Evolutionary conservation across 2,797 vertebrate species (phyloP), one percentile per base, ranked within the genome.

Genomic region (Sebastes itinus): DNA sequence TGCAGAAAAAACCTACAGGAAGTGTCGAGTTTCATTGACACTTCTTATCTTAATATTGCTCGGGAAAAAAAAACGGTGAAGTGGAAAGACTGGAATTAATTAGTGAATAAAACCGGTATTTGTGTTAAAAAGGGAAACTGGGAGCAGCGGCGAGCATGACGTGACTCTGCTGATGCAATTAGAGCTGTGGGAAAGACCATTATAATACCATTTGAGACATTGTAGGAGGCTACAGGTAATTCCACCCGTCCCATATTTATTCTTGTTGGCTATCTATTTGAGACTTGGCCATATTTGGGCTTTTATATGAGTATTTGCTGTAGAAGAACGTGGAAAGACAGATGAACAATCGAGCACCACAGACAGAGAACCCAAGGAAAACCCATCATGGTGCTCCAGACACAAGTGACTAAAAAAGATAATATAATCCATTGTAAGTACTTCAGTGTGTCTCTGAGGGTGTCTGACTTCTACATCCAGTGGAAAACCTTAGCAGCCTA

Each of bases 361-460:
- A 14, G 42, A 30, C 61, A 23, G n/a, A 63, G 65, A 60, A 60
- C 27, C 49, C 11, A 30, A 63, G 32, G 2, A 59, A 59, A 63
- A 27, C 9, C 42, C n/a, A 42, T 20, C 23, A 13, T 1, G 2
- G 25, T 3, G 35, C 30, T 62, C 23, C 20, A 38, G 54, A 59
- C 35, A 38, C 35, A 65, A 55, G 23, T 69, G 35, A 38, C 62
- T 23, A 49, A 49, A 64, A 42, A 30, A 80, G 32, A 46, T 75
- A 38, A 66, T 33, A n/a, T 28, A 54, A 82, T 59, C 28, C 28
- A 49, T 46, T 32, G 8, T 75, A 78, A 72, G 25, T 70, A 55
- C 59, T 62, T 28, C 32, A 63, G 46, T 67, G 7, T 73, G 69
- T 64, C 33, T 72, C 27, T 70, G 75, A 76, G 33, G 54, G 54